phyloP scores from a whole-genome alignment of 64 coral and sea anemone species.

The Montipora cactus region DNA sequence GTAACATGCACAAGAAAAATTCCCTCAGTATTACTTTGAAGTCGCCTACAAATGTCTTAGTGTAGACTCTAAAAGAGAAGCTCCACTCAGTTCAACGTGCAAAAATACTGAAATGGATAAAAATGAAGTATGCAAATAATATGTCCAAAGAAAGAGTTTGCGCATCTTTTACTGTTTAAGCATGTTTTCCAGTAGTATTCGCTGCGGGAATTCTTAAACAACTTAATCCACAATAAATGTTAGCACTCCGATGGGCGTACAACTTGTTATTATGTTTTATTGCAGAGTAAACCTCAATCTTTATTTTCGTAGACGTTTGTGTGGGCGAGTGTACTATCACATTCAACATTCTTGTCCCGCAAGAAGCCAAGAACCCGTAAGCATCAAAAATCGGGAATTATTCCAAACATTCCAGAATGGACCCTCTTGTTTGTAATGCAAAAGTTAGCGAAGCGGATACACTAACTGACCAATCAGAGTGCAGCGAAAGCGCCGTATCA shows the following conservation, averaged over 20 bases:
- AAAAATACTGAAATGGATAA: background rate
- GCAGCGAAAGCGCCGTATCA: background rate
- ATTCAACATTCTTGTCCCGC: background rate
- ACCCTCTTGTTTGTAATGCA: background rate
- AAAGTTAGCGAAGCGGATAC: constrained; percentile 42
- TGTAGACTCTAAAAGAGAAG: no score
- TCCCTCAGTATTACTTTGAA: no score
- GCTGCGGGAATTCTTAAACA: constrained; percentile 1
- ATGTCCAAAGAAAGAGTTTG: background rate
- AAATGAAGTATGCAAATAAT: background rate
- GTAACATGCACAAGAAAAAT: no score
- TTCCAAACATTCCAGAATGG: constrained; percentile 33
- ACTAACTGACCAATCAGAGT: constrained; percentile 1
- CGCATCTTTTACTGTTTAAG: no score
- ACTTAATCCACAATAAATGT: background rate
- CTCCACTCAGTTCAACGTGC: no score
- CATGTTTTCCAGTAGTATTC: background rate
- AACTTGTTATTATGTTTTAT: background rate
- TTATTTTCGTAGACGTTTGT: background rate
- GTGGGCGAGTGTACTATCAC: background rate
- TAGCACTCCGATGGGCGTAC: background rate
- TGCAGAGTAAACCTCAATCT: background rate
- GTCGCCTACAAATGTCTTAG: background rate
- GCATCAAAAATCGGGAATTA: constrained; percentile 9
- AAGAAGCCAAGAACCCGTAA: background rate